Percentiles rank a stretch among this genome's conserved stretches.
These are phyloP conservation scores for Thamnaconus septentrionalis DNA, from an alignment of 2,113 vertebrate species.

Conservation along the genomic window DNA sequence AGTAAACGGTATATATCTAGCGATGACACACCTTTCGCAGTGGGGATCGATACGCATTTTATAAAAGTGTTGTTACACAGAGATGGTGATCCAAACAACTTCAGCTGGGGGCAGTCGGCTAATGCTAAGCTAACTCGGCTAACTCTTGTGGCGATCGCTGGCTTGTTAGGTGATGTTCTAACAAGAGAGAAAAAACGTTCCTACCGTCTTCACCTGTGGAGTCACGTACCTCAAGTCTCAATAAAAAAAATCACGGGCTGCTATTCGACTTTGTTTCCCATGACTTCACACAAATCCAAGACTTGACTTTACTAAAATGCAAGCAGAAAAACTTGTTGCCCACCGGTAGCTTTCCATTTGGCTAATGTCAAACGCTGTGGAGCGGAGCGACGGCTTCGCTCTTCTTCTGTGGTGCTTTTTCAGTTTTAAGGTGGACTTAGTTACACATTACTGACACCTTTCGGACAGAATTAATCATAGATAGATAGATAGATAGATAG, in stretches of 20 bases:
- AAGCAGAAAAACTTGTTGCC: slow-evolving; percentile 45
- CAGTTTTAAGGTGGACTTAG: background rate
- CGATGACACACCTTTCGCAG: background rate
- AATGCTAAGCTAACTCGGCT: slow-evolving; percentile 32
- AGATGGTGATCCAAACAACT: background rate
- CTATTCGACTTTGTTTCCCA: slow-evolving; percentile 40
- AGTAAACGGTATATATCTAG: rapidly evolving
- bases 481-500: too few species aligned
- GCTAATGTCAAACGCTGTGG: slow-evolving; percentile 19
- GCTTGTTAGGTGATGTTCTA: slow-evolving; percentile 26
- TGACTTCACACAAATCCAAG: slow-evolving; percentile 8
- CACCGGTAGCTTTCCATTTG: slow-evolving; percentile 37
- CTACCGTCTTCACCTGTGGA: background rate
- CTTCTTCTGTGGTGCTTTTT: background rate
- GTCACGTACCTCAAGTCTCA: slow-evolving; percentile 47
- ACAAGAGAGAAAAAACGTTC: slow-evolving; percentile 3
- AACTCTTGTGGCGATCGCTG: slow-evolving; percentile 25
- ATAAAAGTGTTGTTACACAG: background rate
- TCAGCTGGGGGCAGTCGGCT: slow-evolving; percentile 6
- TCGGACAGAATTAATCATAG: too few species aligned
- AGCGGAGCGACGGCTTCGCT: background rate
- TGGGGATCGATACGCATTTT: background rate
- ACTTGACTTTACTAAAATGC: slow-evolving; percentile 18
- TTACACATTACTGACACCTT: too few species aligned
- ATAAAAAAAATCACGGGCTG: background rate